Percentiles rank a stretch among this genome's conserved stretches.
Evolutionary conservation across 2,888 invertebrate species (phyloP).

Genomic region (Callyntrura guangdongensis): DNA sequence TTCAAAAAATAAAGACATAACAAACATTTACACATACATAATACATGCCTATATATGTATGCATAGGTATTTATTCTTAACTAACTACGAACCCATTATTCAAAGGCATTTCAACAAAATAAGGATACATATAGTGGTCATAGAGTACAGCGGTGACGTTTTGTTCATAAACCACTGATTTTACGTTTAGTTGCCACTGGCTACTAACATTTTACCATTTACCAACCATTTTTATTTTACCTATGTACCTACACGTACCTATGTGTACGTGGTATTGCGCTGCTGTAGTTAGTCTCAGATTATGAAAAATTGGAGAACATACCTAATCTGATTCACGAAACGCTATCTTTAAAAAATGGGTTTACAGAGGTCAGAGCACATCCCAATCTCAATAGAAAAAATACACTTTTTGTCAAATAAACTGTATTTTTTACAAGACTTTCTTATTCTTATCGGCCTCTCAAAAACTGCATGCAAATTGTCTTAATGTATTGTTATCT

Average conservation of each 20-base stretch:
- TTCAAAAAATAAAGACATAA: conserved; percentile 18
- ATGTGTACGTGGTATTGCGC: too few relatives aligned
- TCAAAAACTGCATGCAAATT: neutral
- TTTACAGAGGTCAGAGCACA: neutral
- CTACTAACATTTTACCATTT: too few relatives aligned
- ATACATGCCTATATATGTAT: neutral
- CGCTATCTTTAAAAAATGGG: neutral
- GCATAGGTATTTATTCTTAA: neutral
- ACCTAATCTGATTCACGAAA: too few relatives aligned
- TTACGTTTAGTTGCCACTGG: too few relatives aligned
- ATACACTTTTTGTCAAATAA: neutral
- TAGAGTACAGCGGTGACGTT: too few relatives aligned
- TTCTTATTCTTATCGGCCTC: too few relatives aligned
- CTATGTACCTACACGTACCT: too few relatives aligned
- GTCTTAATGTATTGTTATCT: neutral
- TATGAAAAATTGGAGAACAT: too few relatives aligned
- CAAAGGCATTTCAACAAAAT: neutral
- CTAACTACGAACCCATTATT: neutral
- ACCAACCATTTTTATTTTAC: too few relatives aligned
- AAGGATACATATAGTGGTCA: too few relatives aligned
- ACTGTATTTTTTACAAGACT: neutral
- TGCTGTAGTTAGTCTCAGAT: too few relatives aligned
- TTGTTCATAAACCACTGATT: too few relatives aligned
- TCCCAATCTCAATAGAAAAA: neutral
- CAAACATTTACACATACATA: conserved; percentile 5